These are phyloP conservation scores for Lucilia sericata DNA, from an alignment of 1,140 invertebrate genomes.

Conservation along the genomic window DNA sequence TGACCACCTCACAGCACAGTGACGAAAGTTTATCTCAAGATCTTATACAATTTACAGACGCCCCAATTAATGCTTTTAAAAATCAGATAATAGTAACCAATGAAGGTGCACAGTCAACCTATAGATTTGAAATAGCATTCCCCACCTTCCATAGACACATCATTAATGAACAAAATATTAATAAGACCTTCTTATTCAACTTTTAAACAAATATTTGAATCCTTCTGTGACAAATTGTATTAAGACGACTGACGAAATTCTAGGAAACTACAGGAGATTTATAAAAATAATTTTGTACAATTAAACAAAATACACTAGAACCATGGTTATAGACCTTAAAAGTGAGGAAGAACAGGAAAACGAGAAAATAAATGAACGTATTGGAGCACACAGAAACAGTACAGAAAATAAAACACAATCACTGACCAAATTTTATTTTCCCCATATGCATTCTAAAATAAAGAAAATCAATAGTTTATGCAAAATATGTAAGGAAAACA, in stretches of 20 bases:
- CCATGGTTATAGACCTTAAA: background rate
- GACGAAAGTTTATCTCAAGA: constrained; percentile 35
- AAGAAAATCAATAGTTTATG: constrained; percentile 17
- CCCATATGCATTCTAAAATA: constrained; percentile 42
- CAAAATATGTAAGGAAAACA: constrained; percentile 45
- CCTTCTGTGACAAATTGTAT: constrained; percentile 11
- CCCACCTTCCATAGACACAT: constrained; percentile 6
- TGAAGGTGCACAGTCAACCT: background rate
- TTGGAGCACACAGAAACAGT: constrained; percentile 42
- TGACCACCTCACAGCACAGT: constrained; percentile 29
- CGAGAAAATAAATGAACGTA: constrained; percentile 29
- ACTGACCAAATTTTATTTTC: constrained; percentile 43
- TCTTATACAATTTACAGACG: constrained; percentile 18
- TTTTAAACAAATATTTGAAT: constrained; percentile 24
- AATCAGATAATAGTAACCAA: background rate
- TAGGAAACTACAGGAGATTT: background rate
- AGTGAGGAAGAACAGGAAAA: background rate
- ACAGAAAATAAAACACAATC: constrained; percentile 45
- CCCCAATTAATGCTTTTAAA: constrained; percentile 44
- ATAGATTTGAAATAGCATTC: background rate
- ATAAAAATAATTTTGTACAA: background rate
- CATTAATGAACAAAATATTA: background rate
- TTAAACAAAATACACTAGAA: no score
- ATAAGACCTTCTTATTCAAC: background rate
- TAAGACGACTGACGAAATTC: background rate